A percentile compares a stretch with the other conserved stretches of the same genome.
These are phyloP conservation scores for Rhinichthys klamathensis DNA, from an alignment of 2,113 vertebrate genomes.

Conservation along the genomic window DNA sequence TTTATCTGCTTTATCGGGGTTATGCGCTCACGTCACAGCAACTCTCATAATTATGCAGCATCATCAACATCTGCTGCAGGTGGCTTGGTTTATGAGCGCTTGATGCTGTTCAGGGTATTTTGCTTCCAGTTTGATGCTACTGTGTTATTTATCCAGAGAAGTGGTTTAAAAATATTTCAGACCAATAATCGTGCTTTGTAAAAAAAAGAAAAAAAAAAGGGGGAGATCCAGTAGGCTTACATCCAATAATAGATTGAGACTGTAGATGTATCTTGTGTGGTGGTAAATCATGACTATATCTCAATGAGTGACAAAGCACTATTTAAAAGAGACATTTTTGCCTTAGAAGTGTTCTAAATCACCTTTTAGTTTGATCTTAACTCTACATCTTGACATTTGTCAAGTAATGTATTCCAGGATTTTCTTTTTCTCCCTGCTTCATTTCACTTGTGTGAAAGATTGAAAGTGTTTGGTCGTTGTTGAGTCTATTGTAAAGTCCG, in stretches of 20 bases:
- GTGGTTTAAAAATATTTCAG: neutral
- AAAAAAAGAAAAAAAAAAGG: neutral
- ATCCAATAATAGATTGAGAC: neutral
- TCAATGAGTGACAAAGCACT: neutral
- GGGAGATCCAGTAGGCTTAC: neutral
- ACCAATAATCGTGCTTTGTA: neutral
- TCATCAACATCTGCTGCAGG: conserved; percentile 25
- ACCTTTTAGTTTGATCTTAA: neutral
- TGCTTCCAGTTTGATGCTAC: neutral
- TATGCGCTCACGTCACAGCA: conserved; percentile 18
- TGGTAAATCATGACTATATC: neutral
- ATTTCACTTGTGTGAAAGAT: neutral
- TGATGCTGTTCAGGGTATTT: neutral
- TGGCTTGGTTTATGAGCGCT: neutral
- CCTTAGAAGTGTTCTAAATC: conserved; percentile 4
- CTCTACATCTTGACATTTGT: neutral
- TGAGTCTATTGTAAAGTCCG: too few relatives aligned
- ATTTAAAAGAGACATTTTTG: neutral
- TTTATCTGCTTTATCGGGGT: conserved; percentile 30
- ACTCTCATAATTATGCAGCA: conserved; percentile 9
- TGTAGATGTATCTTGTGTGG: neutral
- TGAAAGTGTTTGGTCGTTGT: neutral
- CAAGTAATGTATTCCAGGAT: neutral
- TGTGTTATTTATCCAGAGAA: neutral
- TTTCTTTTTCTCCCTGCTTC: neutral